phyloP scores from a whole-genome alignment of 2,797 vertebrate genomes.

The Microchirus variegatus region DNA sequence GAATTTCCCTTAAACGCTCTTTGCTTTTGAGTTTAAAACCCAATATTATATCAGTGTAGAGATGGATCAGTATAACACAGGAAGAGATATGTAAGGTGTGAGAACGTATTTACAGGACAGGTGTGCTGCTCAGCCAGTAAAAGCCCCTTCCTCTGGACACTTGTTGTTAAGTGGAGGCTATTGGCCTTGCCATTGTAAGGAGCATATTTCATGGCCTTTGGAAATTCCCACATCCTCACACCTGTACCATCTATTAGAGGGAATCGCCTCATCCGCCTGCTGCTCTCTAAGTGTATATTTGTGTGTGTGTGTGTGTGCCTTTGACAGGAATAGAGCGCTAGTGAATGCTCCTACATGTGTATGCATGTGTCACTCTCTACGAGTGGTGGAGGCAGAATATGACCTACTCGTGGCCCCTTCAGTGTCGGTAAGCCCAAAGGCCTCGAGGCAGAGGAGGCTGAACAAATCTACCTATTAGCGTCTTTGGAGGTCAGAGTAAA shows the following conservation, averaged over 20 bases:
- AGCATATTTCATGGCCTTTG: slow-evolving; percentile 49
- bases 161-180: slow-evolving; percentile 36
- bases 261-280: slow-evolving; percentile 14
- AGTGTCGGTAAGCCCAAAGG: slow-evolving; percentile 26
- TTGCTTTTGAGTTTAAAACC: no score
- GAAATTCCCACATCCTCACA: slow-evolving; percentile 68
- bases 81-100: slow-evolving; percentile 20
- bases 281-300: slow-evolving; percentile 25
- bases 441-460: slow-evolving; percentile 29
- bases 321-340: slow-evolving; percentile 20
- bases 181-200: slow-evolving; percentile 29
- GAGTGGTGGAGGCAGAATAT: slow-evolving; percentile 52
- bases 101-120: no score
- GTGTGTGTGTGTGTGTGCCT: slow-evolving; percentile 1
- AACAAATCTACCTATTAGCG: slow-evolving; percentile 30
- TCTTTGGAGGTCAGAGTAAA: slow-evolving; percentile 25
- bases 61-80: slow-evolving; percentile 8
- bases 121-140: slow-evolving; percentile 53
- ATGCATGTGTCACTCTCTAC: slow-evolving; percentile 50
- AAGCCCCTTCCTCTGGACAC: slow-evolving; percentile 51
- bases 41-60: no score
- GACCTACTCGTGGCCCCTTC: slow-evolving; percentile 38
- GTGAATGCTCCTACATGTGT: slow-evolving; percentile 28
- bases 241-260: slow-evolving; percentile 65
- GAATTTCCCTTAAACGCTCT: no score